phyloP scores from a whole-genome alignment of 2,888 invertebrate genomes.

The Caenorhabditis doughertyi region DNA sequence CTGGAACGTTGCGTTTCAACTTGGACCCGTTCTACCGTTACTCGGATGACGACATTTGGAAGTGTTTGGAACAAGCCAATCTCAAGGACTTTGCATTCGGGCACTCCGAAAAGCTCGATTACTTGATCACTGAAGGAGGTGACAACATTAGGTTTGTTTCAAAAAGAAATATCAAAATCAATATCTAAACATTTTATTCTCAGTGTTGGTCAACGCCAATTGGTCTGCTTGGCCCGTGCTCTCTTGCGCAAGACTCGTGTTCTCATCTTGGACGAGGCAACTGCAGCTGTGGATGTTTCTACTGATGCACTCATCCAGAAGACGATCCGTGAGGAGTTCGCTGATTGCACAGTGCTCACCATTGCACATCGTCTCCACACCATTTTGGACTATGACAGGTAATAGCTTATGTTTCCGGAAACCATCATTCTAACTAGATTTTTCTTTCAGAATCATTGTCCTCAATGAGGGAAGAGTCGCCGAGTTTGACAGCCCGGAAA shows the following conservation, averaged over 20 bases:
- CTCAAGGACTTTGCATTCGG: constrained; percentile 89
- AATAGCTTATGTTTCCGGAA: constrained; percentile 25
- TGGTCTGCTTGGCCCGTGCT: constrained; percentile 84
- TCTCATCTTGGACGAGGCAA: constrained; percentile 86
- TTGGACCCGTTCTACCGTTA: constrained; percentile 92
- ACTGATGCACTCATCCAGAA: constrained; percentile 85
- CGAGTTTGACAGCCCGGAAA: constrained; percentile 83
- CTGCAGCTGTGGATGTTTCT: constrained; percentile 85
- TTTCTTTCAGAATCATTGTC: constrained; percentile 83
- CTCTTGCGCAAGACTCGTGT: constrained; percentile 83
- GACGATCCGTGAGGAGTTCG: constrained; percentile 87
- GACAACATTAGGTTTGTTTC: constrained; percentile 88
- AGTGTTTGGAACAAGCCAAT: constrained; percentile 92
- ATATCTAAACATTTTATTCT: too few species aligned
- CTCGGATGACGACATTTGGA: constrained; percentile 92
- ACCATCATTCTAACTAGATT: constrained; percentile 75
- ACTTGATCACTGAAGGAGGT: constrained; percentile 93
- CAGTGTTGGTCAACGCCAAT: constrained; percentile 85
- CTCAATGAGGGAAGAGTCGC: constrained; percentile 83
- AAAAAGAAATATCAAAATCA: too few species aligned
- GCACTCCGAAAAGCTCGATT: constrained; percentile 87
- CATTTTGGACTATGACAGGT: constrained; percentile 90
- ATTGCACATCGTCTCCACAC: constrained; percentile 95
- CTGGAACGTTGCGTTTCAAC: constrained; percentile 87
- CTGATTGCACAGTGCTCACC: constrained; percentile 91